Conservation (phyloP, 2,888 invertebrate species). For the Diaprepes abbreviatus region DNA sequence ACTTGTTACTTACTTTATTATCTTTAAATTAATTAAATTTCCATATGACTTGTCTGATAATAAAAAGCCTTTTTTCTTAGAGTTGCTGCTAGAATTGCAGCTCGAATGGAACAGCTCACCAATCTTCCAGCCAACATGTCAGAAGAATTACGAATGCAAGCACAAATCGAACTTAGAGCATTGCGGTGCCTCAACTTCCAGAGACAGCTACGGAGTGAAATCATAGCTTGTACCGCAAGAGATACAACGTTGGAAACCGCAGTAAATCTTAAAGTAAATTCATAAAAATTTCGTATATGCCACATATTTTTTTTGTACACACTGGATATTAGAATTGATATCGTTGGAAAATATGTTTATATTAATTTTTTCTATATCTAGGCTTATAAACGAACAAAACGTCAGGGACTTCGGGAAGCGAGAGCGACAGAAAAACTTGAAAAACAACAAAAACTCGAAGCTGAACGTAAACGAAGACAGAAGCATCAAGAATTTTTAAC, state of each 20-base stretch:
- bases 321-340: too few relatives aligned
- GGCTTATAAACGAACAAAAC: constrained; percentile 96
- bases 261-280: constrained; percentile 78
- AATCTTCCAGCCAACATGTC: constrained; percentile 91
- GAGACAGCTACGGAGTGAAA: constrained; percentile 89
- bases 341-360: too few relatives aligned
- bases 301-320: too few relatives aligned
- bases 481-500: constrained; percentile 98
- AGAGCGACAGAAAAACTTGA: constrained; percentile 98
- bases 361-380: constrained; percentile 71
- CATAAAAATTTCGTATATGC: too few relatives aligned
- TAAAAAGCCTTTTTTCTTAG: too few relatives aligned
- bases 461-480: constrained; percentile 95
- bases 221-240: constrained; percentile 87
- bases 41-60: too few relatives aligned
- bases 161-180: constrained; percentile 95
- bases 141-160: constrained; percentile 91
- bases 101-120: constrained; percentile 89
- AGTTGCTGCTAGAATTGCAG: constrained; percentile 90
- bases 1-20: too few relatives aligned
- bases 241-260: constrained; percentile 98
- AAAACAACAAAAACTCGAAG: constrained; percentile 98
- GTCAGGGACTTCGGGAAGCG: constrained; percentile 92
- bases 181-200: constrained; percentile 96
- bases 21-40: too few relatives aligned